Evolutionary conservation across 2,113 vertebrate species (phyloP).

Genomic region (Seriola rivoliana): DNA sequence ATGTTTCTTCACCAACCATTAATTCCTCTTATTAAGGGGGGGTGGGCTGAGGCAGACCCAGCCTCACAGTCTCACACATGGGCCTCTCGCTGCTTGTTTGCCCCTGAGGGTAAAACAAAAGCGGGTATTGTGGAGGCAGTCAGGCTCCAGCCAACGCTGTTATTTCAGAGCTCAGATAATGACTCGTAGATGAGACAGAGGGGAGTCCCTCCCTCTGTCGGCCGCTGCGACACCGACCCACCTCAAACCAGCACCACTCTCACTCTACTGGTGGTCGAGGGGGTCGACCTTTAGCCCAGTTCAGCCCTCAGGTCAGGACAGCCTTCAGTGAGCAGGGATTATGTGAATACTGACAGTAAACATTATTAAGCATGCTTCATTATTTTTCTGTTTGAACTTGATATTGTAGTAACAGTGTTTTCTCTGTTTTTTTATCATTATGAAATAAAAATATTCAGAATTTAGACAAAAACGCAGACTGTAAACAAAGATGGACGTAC

Average conservation of each 20-base stretch:
- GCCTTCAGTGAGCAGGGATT: too few relatives aligned
- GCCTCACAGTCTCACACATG: background rate
- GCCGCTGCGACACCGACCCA: too few relatives aligned
- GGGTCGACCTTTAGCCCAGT: background rate
- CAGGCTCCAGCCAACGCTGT: constrained; percentile 26
- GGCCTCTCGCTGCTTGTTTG: constrained; percentile 55
- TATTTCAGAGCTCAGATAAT: constrained; percentile 55
- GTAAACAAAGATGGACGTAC: too few relatives aligned
- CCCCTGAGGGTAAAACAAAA: constrained; percentile 56
- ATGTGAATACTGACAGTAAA: too few relatives aligned
- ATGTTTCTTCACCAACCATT: background rate
- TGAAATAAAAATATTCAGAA: too few relatives aligned
- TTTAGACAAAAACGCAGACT: too few relatives aligned
- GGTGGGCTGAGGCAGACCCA: background rate
- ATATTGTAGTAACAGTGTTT: too few relatives aligned
- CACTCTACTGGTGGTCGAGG: background rate
- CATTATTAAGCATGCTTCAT: too few relatives aligned
- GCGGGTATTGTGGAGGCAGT: constrained; percentile 53
- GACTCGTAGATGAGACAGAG: constrained; percentile 29
- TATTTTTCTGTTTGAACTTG: too few relatives aligned
- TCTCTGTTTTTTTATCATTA: too few relatives aligned
- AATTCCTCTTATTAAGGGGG: background rate
- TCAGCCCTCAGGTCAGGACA: background rate
- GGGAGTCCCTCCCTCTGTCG: background rate
- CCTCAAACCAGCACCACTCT: background rate